Evolutionary conservation across 2,797 vertebrate genomes (phyloP), one percentile per base, ranked within the genome.

Genomic region (Decapterus maruadsi): DNA sequence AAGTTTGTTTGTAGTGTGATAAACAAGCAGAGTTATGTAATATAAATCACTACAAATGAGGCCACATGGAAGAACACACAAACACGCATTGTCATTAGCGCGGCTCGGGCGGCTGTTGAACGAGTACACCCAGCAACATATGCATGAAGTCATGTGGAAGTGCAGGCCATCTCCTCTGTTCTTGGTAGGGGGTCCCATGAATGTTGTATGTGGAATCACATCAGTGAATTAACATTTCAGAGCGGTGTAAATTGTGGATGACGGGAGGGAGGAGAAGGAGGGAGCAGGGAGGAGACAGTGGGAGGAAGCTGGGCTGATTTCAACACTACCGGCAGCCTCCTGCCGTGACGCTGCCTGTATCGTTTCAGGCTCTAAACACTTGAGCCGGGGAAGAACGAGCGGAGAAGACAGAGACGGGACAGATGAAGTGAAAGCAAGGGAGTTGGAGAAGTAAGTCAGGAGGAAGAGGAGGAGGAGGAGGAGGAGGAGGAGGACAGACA

Each of bases 161-260:
- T 20, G 4, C 34, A 16, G 31, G 22, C 38, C 1, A 6, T 46
- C 34, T 61, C 56, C 57, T 83, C 80, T 87, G 75, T 79, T 86
- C 86, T 57, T 22, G 19, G 75, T 34, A 2, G 76, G 83, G 75
- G 80, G 74, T 82, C 78, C 48, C 64, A 77, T 89, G 40, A 82
- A 88, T 74, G 71, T 59, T 90, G 86, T 38, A 85, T 66, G 60
- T 22, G 6, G 65, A 77, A 80, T 81, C 65, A 58, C 57, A 19
- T 70, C 40, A 31, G 59, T 40, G 46, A 80, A 89, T 88, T 85
- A 88, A 82, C 68, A 60, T 83, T 89, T 85, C 84, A 80, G 61
- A 11, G 57, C 43, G 54, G 50, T 77, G 82, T 82, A 82, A 83
- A 91, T 86, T 72, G 81, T 68, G 76, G 79, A 71, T 81, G 88